Evolutionary conservation across 2,113 vertebrate genomes (phyloP), one percentile per base, ranked within the genome.

Genomic region (Microtus montanus): DNA sequence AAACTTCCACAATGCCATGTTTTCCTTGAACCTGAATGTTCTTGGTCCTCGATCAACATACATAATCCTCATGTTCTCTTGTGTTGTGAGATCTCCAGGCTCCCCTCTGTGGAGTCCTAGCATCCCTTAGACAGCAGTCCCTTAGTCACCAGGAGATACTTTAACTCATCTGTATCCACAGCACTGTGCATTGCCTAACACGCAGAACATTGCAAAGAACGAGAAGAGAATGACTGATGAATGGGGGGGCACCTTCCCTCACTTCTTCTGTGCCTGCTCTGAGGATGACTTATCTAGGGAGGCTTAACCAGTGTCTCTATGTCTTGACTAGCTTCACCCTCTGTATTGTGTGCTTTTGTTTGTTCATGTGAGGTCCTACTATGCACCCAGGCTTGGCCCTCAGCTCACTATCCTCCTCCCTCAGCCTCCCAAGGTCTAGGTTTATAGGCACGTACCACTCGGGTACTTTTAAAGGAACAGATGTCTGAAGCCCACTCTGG

Each of bases 41-140:
- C 19, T 68, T 10, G 38, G 17, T 66, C 52, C 8, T 30, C 7
- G 1, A 6, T 33, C 33, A 10, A 20, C 13, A 2, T 1, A 2
- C 33, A 47, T 58, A 61, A 2, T 52, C 38, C 35, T 61, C 30
- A 78, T 52, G n/a, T 30, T 4, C 8, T 19, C 14, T 2, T 30
- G 11, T 74, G 26, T 41, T 2, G 3, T 30, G 26, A 22, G 80
- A 14, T 24, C 24, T 54, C 54, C 35, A 20, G 54, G 4, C 22
- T 28, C n/a, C 24, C 22, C n/a, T 61, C 79, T 61, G 24, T 38
- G 79, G 26, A 82, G 35, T 28, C 20, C 11, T 20, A 80, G 38
- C 9, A 61, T n/a, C 73, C 17, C 22, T 63, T 9, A n/a, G 38
- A 10, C 6, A 4, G 64, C 30, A 52, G 30, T 20, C 33, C 19